Evolutionary conservation across 92 coral and sea anemone genomes (phyloP).

Genomic region (Epizoanthus illoricatus): DNA sequence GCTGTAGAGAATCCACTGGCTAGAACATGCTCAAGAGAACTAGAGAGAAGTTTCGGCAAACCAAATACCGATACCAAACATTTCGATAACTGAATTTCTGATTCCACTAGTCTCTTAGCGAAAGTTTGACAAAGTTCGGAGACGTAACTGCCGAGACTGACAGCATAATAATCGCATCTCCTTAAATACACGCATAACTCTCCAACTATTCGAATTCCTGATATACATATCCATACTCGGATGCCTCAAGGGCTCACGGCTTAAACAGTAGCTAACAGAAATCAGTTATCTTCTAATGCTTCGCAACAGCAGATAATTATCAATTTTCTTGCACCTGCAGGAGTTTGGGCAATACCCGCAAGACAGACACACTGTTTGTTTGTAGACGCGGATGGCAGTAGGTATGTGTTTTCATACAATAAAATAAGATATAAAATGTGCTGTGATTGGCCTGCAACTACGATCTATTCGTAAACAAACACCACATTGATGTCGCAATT

Average conservation of each 20-base stretch:
- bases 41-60: background rate
- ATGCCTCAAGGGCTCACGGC: background rate
- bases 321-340: background rate
- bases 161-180: background rate
- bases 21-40: background rate
- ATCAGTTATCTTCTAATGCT: background rate
- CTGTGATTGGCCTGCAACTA: no score
- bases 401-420: no score
- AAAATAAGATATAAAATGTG: no score
- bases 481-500: no score
- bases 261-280: background rate
- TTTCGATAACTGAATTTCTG: no score
- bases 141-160: background rate
- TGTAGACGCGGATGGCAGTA: no score
- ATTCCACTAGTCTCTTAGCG: no score
- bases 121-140: background rate
- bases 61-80: background rate
- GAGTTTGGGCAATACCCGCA: no score
- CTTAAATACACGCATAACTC: background rate
- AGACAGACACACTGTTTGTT: no score
- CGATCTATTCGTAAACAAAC: no score
- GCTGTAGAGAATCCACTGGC: background rate
- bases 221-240: background rate
- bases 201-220: background rate
- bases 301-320: background rate